phyloP scores from a whole-genome alignment of 2,113 vertebrate species.

The Austrofundulus limnaeus region DNA sequence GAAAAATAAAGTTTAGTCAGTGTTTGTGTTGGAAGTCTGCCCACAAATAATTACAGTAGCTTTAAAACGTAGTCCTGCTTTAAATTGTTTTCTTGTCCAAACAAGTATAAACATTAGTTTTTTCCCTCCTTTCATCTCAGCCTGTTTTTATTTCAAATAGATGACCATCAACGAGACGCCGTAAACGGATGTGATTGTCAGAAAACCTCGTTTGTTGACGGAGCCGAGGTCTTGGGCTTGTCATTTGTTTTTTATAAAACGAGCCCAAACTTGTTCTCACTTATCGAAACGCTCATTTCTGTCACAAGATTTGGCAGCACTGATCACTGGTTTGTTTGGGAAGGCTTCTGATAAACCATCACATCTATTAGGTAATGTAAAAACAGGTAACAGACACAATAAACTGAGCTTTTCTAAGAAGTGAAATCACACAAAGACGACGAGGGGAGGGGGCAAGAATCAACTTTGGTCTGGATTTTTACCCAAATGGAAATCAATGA shows the following conservation, averaged over 20 bases:
- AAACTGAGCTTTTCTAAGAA: background rate
- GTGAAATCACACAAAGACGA: too few relatives aligned
- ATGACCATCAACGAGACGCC: too few relatives aligned
- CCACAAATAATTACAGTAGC: too few relatives aligned
- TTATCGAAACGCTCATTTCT: background rate
- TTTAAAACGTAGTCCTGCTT: too few relatives aligned
- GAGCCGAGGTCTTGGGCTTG: background rate
- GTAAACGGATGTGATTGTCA: too few relatives aligned
- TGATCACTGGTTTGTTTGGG: background rate
- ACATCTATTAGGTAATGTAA: background rate
- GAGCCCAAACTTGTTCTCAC: background rate
- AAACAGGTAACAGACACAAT: background rate
- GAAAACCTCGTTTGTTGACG: too few relatives aligned
- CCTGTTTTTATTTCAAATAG: too few relatives aligned
- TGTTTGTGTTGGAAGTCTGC: too few relatives aligned
- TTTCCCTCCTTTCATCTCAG: too few relatives aligned
- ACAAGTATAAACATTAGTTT: too few relatives aligned
- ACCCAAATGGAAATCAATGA: background rate
- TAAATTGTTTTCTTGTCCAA: too few relatives aligned
- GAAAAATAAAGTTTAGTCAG: too few relatives aligned
- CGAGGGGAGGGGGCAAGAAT: background rate
- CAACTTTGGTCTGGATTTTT: background rate
- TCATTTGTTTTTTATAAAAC: background rate
- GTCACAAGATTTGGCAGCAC: background rate
- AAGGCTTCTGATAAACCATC: background rate